Base-by-base conservation (phyloP, 2,888 invertebrate genomes). In the Eupithecia subfuscata region DNA sequence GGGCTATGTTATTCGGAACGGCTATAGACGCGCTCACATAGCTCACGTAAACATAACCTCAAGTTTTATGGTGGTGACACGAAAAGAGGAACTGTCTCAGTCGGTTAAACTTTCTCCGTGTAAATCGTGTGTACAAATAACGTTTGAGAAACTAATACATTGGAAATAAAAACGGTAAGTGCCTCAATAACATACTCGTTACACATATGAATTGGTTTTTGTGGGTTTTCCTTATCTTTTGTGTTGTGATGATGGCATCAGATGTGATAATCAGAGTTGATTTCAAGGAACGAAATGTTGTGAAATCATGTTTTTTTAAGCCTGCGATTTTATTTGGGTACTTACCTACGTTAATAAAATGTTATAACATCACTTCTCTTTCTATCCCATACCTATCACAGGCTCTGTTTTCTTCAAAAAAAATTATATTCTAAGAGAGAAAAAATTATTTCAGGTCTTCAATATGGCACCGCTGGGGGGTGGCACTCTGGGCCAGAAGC, bases 401-500 rank as follows among this genome's bases (percentile, higher is more conserved):
- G 3, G 30, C 30, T 30, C 30, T 30, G 30, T 30, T 30, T 30
- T 1, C 3, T 30, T 30, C 3, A n/a, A n/a, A n/a, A 45, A 45
- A 45, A 5, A 45, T 5, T 18, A 48, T 9, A 8, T n/a, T 48
- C 18, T 22, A 56, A 56, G 4, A 56, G 3, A 56, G 9, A 9
- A 22, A 22, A 56, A 56, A 56, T 11, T 56, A 11, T 75, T 78
- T 71, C 71, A 76, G 76, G 34, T 8, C 12, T 67, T 69, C 22
- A 72, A 40, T 40, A 91, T 91, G 91, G 93, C 90, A 72, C 83
- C 85, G 0, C 70, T 87, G 12, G 84, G 88, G 77, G 90, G 88
- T 16, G 82, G 81, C 9, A 85, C 83, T 1, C 79, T 89, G 12
- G 88, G 88, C 12, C 75, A 85, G 45, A 85, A 82, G 75, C 88